Base-by-base conservation (phyloP, 2,113 vertebrate genomes). In the Stegostoma tigrinum region DNA sequence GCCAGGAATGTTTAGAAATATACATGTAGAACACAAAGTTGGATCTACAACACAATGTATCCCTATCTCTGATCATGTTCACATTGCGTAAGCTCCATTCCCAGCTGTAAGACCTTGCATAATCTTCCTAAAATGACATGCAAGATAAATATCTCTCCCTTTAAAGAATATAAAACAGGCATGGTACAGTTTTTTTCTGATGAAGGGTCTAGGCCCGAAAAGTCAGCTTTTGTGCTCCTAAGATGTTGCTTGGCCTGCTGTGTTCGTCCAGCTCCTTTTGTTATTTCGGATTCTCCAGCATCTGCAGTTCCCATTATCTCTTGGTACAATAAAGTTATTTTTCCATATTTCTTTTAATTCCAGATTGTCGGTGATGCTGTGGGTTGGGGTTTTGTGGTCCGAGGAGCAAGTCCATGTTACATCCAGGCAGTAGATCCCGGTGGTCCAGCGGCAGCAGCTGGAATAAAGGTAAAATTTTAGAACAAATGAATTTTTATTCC, bases 381-480 rank as follows among this genome's bases (percentile, higher is more conserved):
- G 95, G 98, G 98, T 55, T 99, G 98, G 98, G 98, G 98, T 0
- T 98, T 99, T 96, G 98, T 98, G n/a, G 97, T 98, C 75, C 97
- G 98, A 96, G 98, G 98, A 96, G 97, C 96, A 95, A 97, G 97
- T 94, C 98, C 98, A 23, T 98, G 98, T 96, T 98, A 98, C 95
- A 97, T 99, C 95, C 98, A 98, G 96, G 98, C 98, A 2, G 98
- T 99, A 95, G 98, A 99, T 95, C 98, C 98, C 27, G 98, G 98
- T 96, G 97, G 98, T 96, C 98, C 98, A 0, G 98, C 98, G 78
- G 98, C 98, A 96, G 98, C 98, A 96, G 98, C 98, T 24, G 98
- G 98, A 96, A 98, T 98, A 96, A 99, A 98, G 98, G 98, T 98
- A 96, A 95, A 78, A 95, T 38, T 55, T 38, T 55, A 12, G 30